These are phyloP conservation scores for Pseudomyrmex concolor DNA, from an alignment of 1,140 invertebrate genomes.

Conservation along the genomic window DNA sequence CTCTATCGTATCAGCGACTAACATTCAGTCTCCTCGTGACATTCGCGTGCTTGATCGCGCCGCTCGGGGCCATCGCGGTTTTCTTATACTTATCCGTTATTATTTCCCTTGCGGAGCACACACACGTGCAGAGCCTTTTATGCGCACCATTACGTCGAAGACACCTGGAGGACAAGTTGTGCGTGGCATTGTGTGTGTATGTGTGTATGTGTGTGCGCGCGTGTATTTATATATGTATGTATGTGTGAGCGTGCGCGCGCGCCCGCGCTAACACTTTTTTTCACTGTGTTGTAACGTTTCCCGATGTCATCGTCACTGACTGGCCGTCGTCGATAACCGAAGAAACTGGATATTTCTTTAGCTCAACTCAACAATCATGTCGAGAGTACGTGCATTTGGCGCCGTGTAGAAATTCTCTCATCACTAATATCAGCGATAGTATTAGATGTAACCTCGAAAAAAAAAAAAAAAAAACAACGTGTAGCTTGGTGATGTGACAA, in stretches of 20 bases:
- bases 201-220: background rate
- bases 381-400: slow-evolving; percentile 40
- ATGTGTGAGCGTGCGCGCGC: background rate
- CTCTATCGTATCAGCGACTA: slow-evolving; percentile 25
- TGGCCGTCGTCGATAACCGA: slow-evolving; percentile 1
- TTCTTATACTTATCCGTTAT: background rate
- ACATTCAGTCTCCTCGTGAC: slow-evolving; percentile 58
- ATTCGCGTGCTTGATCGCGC: background rate
- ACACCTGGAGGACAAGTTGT: background rate
- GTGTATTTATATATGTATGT: too few relatives aligned
- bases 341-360: slow-evolving; percentile 3
- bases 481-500: background rate
- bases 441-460: background rate
- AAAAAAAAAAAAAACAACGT: too few relatives aligned
- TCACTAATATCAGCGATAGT: background rate
- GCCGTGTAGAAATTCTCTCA: background rate
- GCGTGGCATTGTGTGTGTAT: too few relatives aligned
- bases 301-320: slow-evolving; percentile 14
- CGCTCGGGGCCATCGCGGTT: background rate
- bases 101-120: background rate
- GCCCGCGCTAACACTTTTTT: background rate
- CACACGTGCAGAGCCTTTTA: slow-evolving; percentile 1
- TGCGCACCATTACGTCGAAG: background rate
- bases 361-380: slow-evolving; percentile 11
- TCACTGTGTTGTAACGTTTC: background rate